Evolutionary conservation across 2,888 invertebrate genomes (phyloP), one percentile per base, ranked within the genome.

Genomic region (Troides aeacus): DNA sequence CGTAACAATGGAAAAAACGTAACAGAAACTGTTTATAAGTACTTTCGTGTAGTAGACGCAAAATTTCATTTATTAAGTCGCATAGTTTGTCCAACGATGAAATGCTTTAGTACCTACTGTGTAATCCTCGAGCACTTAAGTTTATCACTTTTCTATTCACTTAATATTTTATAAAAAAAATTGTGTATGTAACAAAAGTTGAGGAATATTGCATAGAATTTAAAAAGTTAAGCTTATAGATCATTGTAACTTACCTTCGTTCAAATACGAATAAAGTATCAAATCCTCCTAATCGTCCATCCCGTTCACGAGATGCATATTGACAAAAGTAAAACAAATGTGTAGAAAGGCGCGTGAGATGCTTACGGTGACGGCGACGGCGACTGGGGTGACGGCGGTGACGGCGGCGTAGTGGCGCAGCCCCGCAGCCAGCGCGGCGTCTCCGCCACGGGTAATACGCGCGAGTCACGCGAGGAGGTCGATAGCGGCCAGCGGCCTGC

Each of bases 391-490:
- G 36, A 30, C 36, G 62, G 53, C 66, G 78, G 74, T 77, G 80
- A 77, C 75, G 79, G 79, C 76, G 79, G 79, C 79, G 77, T 79
- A 80, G 81, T 81, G 81, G 79, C 80, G 81, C 76, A 90, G 90
- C 87, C 88, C 79, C 80, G 81, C 76, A 90, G 90, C 88, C 89
- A 85, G 90, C 90, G 87, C 88, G 90, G 88, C 89, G 90, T 87
- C 91, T 90, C 90, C 88, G 91, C 86, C 82, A 81, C 80, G 83
- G 83, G 80, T 86, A 85, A 87, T 84, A 81, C 85, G 84, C 82
- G 84, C 85, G 80, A 84, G 89, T 86, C 90, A 89, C 89, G 89
- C 90, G 87, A 92, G 82, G 87, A 87, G 92, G 93, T 92, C 92
- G 93, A 92, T 92, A 90, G 89, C 88, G 92, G 90, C 92, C 90